Evolutionary conservation across 2,113 vertebrate species (phyloP).

Genomic region (Chloropsis cyanopogon): DNA sequence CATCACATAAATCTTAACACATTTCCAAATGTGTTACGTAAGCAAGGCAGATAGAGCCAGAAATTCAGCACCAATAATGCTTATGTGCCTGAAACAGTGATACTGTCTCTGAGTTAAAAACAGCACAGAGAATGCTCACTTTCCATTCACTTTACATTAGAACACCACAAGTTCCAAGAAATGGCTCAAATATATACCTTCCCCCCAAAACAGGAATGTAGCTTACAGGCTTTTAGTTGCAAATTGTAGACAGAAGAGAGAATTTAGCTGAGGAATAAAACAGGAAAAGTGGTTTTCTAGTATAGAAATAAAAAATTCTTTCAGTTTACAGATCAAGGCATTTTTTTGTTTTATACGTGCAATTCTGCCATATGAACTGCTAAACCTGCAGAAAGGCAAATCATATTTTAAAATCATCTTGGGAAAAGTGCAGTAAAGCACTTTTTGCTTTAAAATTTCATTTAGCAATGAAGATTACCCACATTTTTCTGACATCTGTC

Average conservation of each 20-base stretch:
- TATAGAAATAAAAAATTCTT: neutral
- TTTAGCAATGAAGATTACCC: neutral
- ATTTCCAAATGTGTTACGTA: neutral
- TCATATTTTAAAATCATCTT: neutral
- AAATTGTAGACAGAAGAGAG: neutral
- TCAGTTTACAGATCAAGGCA: neutral
- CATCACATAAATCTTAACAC: neutral
- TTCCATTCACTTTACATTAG: neutral
- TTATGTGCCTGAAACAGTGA: neutral
- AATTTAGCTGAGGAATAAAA: neutral
- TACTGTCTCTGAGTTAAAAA: neutral
- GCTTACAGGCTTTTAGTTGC: neutral
- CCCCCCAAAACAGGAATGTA: neutral
- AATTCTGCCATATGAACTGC: neutral
- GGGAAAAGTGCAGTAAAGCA: neutral
- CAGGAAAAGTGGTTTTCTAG: neutral
- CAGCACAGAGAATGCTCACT: neutral
- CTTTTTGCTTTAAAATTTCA: neutral
- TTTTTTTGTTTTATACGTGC: neutral
- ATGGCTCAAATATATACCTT: neutral
- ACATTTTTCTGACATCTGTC: neutral
- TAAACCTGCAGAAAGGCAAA: neutral
- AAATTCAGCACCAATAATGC: neutral
- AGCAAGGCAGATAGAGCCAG: slow-evolving; percentile 6
- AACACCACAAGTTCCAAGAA: neutral